Percentiles rank a stretch among this genome's conserved stretches.
These are phyloP conservation scores for Gasterosteus aculeatus DNA, from an alignment of 2,113 vertebrate genomes.

Conservation along the genomic window DNA sequence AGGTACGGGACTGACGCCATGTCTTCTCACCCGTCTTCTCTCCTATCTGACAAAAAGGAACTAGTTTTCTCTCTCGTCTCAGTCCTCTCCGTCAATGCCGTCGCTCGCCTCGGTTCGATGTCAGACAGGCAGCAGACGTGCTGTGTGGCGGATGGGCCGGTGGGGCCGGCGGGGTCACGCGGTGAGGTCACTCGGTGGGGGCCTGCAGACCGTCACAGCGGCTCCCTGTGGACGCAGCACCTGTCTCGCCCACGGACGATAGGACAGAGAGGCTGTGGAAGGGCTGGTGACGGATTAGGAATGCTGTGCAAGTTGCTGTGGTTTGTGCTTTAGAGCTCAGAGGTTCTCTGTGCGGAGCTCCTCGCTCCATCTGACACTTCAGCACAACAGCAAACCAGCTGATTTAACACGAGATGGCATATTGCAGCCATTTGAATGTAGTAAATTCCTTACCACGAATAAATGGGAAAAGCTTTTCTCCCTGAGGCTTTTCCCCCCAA, in stretches of 20 bases:
- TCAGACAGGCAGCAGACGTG: slow-evolving; percentile 9
- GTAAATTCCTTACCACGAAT: neutral
- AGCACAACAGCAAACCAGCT: neutral
- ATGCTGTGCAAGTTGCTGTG: neutral
- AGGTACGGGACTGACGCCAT: no score
- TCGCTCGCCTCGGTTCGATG: neutral
- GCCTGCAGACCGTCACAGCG: slow-evolving; percentile 6
- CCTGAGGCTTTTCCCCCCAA: neutral
- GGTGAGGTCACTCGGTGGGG: neutral
- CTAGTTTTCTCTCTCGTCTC: neutral
- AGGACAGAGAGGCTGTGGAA: neutral
- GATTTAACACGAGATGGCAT: neutral
- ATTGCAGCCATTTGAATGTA: neutral
- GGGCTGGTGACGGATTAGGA: neutral
- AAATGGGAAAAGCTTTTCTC: neutral
- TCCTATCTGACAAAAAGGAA: no score
- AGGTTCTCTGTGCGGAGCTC: neutral
- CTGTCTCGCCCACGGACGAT: neutral
- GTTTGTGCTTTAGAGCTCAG: neutral
- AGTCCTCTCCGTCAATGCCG: neutral
- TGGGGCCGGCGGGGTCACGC: neutral
- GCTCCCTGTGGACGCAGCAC: neutral
- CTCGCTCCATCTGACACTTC: neutral
- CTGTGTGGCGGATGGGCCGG: neutral
- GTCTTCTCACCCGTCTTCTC: no score